Conservation (phyloP, 1,140 invertebrate genomes). For the Pemphigus obesinymphae region DNA sequence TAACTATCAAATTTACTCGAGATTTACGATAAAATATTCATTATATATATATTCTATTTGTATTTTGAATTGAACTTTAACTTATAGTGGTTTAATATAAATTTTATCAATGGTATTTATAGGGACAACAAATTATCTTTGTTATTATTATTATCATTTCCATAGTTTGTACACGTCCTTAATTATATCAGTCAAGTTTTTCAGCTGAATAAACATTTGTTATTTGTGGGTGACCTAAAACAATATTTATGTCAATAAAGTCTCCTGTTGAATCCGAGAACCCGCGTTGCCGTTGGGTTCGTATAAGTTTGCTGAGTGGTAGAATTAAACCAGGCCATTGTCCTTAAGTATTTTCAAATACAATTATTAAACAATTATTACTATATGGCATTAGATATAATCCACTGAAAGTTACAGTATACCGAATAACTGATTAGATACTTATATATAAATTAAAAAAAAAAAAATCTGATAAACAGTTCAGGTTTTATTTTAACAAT, state of each 20-base stretch:
- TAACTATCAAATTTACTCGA: too few relatives aligned
- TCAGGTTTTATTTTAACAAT: too few relatives aligned
- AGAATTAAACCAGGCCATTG: not conserved
- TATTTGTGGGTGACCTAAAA: not conserved
- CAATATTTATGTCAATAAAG: not conserved
- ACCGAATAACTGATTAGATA: too few relatives aligned
- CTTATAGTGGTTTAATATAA: not conserved
- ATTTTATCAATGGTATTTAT: not conserved
- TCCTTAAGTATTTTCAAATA: too few relatives aligned
- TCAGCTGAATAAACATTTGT: not conserved
- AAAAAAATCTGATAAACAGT: too few relatives aligned
- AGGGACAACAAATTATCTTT: not conserved
- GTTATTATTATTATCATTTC: not conserved
- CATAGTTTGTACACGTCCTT: not conserved
- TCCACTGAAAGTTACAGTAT: too few relatives aligned
- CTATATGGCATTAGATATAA: too few relatives aligned
- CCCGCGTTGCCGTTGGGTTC: too few relatives aligned
- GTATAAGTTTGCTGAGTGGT: not conserved
- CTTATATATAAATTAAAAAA: too few relatives aligned
- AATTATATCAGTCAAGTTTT: not conserved
- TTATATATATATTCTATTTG: not conserved
- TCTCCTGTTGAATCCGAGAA: too few relatives aligned
- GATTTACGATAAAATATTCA: too few relatives aligned
- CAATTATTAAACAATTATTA: too few relatives aligned
- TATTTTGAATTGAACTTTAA: not conserved